Conservation (phyloP, 92 coral and sea anemone genomes). For the Montipora capitata region DNA sequence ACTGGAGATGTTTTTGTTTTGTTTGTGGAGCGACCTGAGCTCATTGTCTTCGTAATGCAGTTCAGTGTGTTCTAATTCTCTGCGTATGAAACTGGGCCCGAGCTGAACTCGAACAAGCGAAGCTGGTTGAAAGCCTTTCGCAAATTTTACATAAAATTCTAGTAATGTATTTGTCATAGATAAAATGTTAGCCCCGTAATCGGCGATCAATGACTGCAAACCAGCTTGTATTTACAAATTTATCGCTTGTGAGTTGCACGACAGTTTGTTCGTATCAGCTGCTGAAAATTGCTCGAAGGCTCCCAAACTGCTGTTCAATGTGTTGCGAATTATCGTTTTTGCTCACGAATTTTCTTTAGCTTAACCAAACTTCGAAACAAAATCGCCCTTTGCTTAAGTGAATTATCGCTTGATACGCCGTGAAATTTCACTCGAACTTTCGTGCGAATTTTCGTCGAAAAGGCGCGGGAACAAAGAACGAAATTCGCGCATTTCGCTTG, state of each 20-base stretch:
- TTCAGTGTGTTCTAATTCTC: conserved; percentile 3
- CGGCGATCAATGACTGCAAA: conserved; percentile 12
- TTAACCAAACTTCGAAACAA: conserved; percentile 1
- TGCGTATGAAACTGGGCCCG: conserved; percentile 15
- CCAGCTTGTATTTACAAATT: not conserved
- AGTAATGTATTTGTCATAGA: conserved; percentile 14
- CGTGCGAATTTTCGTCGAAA: conserved; percentile 2
- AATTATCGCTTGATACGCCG: conserved; percentile 1
- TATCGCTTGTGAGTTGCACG: no score
- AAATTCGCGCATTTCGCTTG: conserved; percentile 17
- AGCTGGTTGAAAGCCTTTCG: conserved; percentile 13
- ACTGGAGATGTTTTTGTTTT: conserved; percentile 22
- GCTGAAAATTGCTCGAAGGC: conserved; percentile 11
- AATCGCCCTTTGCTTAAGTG: conserved; percentile 8
- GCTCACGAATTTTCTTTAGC: not conserved
- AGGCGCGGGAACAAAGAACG: conserved; percentile 19
- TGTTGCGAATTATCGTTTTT: conserved; percentile 7
- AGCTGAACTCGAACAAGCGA: conserved; percentile 14
- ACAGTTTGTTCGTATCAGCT: conserved; percentile 1
- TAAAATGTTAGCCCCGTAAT: conserved; percentile 18
- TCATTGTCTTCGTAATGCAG: conserved; percentile 11
- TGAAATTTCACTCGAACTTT: conserved; percentile 21
- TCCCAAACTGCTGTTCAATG: conserved; percentile 3
- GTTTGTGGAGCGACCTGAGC: conserved; percentile 10
- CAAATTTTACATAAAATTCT: not conserved